Base-by-base conservation (phyloP, 2,797 vertebrate genomes). In the Onychomys leucogaster region DNA sequence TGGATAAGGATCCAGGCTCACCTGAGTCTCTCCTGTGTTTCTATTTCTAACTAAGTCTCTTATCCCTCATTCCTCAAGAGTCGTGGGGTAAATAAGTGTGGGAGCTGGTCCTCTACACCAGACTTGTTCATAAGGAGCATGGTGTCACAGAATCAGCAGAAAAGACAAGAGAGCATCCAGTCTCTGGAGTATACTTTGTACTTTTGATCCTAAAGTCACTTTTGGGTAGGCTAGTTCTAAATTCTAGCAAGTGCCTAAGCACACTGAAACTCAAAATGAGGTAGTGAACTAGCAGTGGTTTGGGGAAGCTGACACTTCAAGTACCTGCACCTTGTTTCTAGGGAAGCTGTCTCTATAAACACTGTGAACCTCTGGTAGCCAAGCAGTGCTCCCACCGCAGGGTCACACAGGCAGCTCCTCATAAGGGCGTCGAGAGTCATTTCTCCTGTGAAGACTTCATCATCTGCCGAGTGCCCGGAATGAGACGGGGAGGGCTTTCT, bases 201-300 rank as follows among this genome's bases (percentile, higher is more conserved):
- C 25, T 92, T 82, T 4, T 46, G 83, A 34, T 85, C 63, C 21
- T 63, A 32, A 63, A 65, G 32, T 90, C 52, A 91, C 57, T 65
- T 80, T 82, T 63, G 67, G 57, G 13, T 55, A 43, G 52, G 75
- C 78, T 89, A 71, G 41, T 78, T 76, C 37, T 93, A 94, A 94
- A 91, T 67, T 55, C 63, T 88, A 85, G 27, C 21, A 80, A 63
- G 27, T 57, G 49, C 19, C 16, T 59, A 83, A 59, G 57, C 80
- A 78, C 5, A 59, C 14, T n/a, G 43, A 86, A 16, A 43, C 37
- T 85, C 41, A n/a, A 92, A 55, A 21, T 32, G 37, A 76, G 41
- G 71, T 14, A 25, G 57, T 23, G 43, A 78, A 10, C 25, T 55
- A 29, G 49, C 61, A 17, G 1, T 17, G 34, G 75, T 37, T 6